Percentiles rank a stretch among this genome's conserved stretches.
These are phyloP conservation scores for Heliconius hewitsoni DNA, from an alignment of 1,140 invertebrate species.

Conservation along the genomic window DNA sequence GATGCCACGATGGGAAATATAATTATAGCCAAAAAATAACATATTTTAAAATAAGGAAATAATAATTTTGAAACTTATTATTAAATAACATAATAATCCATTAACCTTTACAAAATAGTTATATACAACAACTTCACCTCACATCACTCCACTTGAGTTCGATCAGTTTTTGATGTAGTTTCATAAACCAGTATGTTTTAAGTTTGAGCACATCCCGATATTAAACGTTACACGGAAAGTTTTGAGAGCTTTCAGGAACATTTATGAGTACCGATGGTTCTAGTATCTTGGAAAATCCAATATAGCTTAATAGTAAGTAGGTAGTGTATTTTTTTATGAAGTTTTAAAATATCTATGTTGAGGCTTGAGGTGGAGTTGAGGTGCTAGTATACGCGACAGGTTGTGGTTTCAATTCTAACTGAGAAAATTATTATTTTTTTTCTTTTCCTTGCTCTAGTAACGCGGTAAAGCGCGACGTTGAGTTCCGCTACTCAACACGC, in stretches of 20 bases:
- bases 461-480: too few species aligned
- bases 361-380: too few species aligned
- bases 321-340: neutral
- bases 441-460: too few species aligned
- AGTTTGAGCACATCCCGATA: constrained; percentile 40
- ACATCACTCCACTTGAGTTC: constrained; percentile 19
- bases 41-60: too few species aligned
- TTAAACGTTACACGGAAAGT: constrained; percentile 44
- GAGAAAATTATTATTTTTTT: too few species aligned
- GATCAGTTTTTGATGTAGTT: constrained; percentile 37
- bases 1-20: too few species aligned
- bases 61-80: neutral
- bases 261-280: constrained; percentile 13
- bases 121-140: constrained; percentile 8
- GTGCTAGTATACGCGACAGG: too few species aligned
- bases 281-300: constrained; percentile 10
- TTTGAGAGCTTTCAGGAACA: constrained; percentile 36
- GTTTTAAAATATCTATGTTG: neutral
- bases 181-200: constrained; percentile 39
- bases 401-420: too few species aligned
- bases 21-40: too few species aligned
- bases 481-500: too few species aligned
- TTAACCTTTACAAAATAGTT: constrained; percentile 19
- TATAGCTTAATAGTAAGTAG: neutral
- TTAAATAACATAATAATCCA: neutral